Evolutionary conservation across 2,888 invertebrate genomes (phyloP), one percentile per base, ranked within the genome.

Genomic region (Drosophila kuntzei): DNA sequence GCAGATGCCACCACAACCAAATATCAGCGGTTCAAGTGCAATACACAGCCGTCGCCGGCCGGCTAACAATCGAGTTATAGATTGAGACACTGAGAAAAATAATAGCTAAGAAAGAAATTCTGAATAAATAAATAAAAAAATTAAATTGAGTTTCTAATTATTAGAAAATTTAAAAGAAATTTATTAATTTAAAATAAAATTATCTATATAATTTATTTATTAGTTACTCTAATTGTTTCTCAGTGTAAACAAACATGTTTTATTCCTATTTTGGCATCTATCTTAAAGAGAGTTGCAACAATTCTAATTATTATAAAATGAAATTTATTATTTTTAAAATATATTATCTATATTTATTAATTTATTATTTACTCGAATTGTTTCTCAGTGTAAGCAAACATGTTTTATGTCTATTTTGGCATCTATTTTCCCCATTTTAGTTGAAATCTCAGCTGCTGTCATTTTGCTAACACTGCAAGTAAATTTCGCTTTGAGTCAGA

Each of bases 1-100:
- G 73, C 71, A 76, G 61, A 70, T 82, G 70, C 57, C 46, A 60
- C 63, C 22, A 70, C 62, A 36, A 50, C 61, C 36, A 80, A 82
- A 86, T 86, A 86, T 70, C 86, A 86, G 46, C 63, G 63, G 89
- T 83, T 89, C 89, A 89, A 89, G 89, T 88, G 89, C 55, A 55
- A 14, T 20, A 7, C 11, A 32, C 87, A 86, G 55, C 61, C 46
- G 49, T 46, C 14, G 69, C 55, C 49, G 72, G 72, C 64, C 50
- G 55, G 46, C 46, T 53, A 44, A 7, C n/a, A 34, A 61, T 39
- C 5, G 14, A 44, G 34, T 16, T 50, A 61, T 39, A 37, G n/a
- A 36, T 46, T 2, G 36, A 27, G 37, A 12, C 61, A 61, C 55
- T 54, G 43, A 14, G 43, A 44, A 8, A 51, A 53, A 44, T 2